phyloP scores from a whole-genome alignment of 2,888 invertebrate genomes.

The Trilocha varians region DNA sequence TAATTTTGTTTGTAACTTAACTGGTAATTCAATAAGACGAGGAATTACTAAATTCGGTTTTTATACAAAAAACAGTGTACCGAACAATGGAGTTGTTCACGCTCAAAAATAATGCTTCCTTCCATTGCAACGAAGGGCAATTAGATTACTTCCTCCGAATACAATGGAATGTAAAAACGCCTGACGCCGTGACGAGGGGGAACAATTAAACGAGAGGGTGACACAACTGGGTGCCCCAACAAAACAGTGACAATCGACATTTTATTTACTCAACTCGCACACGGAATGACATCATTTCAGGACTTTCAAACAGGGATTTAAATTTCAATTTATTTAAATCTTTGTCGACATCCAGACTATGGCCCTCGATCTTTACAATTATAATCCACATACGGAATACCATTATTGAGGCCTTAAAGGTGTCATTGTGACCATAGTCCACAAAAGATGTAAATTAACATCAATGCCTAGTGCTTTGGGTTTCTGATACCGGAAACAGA shows the following conservation, averaged over 20 bases:
- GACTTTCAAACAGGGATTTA: too few relatives aligned
- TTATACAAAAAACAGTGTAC: background rate
- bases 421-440: too few relatives aligned
- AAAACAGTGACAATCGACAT: background rate
- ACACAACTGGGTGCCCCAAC: constrained; percentile 15
- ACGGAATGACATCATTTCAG: background rate
- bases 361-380: too few relatives aligned
- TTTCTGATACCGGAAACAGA: too few relatives aligned
- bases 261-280: background rate
- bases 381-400: too few relatives aligned
- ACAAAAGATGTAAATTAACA: too few relatives aligned
- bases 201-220: constrained; percentile 30
- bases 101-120: constrained; percentile 52
- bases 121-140: constrained; percentile 47
- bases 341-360: too few relatives aligned
- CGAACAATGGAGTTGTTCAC: constrained; percentile 37
- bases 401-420: too few relatives aligned
- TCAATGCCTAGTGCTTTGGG: too few relatives aligned
- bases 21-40: constrained; percentile 6
- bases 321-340: too few relatives aligned
- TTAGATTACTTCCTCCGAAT: constrained; percentile 55
- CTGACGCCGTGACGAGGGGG: constrained; percentile 33
- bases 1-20: background rate
- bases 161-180: constrained; percentile 58
- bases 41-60: background rate